A percentile compares a stretch with the other conserved stretches of the same genome.
Conservation (phyloP, 2,797 vertebrate genomes). For the Pangasius djambal region DNA sequence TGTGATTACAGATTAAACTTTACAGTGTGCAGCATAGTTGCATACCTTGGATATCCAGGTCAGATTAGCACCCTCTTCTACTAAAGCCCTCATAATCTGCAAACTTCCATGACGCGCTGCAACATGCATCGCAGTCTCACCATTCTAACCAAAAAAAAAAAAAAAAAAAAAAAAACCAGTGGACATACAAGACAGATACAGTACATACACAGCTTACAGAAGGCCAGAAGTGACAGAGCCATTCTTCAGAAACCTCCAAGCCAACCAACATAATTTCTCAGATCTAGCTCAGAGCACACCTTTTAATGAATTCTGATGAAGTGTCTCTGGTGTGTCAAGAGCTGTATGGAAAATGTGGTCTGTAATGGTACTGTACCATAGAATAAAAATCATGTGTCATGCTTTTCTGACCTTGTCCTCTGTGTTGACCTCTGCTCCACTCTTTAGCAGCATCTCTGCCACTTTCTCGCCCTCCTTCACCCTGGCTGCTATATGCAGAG, state of each 20-base stretch:
- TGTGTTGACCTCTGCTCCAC: constrained; percentile 67
- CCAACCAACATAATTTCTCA: neutral
- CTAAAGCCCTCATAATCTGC: constrained; percentile 62
- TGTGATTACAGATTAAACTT: neutral
- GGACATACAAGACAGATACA: neutral
- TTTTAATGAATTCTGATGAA: neutral
- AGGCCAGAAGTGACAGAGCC: neutral
- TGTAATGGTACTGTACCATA: neutral
- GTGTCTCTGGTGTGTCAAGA: neutral
- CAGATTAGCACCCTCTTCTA: constrained; percentile 67
- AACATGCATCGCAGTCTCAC: constrained; percentile 64
- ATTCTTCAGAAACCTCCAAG: neutral
- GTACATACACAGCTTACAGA: neutral
- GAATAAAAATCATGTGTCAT: neutral
- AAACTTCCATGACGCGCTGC: constrained; percentile 63
- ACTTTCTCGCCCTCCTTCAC: constrained; percentile 66
- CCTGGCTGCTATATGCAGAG: constrained; percentile 67
- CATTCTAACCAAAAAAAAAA: constrained; percentile 53
- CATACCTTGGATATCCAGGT: constrained; percentile 66
- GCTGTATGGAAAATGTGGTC: neutral
- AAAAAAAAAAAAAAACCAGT: neutral
- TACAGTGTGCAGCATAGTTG: neutral
- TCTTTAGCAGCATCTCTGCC: constrained; percentile 67
- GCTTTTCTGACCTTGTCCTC: constrained; percentile 62
- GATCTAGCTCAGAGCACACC: neutral